Evolutionary conservation across 2,797 vertebrate genomes (phyloP).

Genomic region (Sebastes glaucus): DNA sequence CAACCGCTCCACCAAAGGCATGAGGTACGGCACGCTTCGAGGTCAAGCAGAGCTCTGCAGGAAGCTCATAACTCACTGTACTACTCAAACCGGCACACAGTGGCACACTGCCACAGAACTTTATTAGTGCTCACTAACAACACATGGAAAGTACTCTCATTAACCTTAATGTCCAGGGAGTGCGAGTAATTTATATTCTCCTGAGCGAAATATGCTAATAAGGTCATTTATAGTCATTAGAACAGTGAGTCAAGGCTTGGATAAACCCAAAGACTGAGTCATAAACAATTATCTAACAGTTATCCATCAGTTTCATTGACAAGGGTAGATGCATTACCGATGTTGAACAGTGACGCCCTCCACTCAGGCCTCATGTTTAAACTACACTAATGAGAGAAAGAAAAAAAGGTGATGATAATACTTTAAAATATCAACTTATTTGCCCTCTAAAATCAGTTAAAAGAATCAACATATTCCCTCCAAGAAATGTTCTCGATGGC

Average conservation of each 20-base stretch:
- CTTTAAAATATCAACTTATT: not conserved
- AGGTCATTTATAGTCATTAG: constrained; percentile 34
- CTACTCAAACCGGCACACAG: not conserved
- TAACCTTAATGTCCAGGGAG: constrained; percentile 21
- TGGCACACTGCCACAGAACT: not conserved
- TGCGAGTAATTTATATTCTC: constrained; percentile 15
- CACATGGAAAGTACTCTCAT: not conserved
- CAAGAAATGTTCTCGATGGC: not conserved
- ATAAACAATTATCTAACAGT: not conserved
- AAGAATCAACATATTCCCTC: not conserved
- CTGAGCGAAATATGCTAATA: constrained; percentile 38
- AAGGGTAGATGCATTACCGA: not conserved
- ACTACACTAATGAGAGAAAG: not conserved
- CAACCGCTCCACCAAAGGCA: constrained; percentile 83
- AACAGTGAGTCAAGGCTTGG: not conserved
- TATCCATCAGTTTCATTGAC: not conserved
- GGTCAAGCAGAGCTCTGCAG: constrained; percentile 9
- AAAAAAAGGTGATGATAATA: not conserved
- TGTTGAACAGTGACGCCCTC: not conserved
- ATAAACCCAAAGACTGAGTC: not conserved
- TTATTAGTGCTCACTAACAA: not conserved
- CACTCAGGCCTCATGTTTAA: not conserved
- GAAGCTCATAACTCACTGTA: not conserved
- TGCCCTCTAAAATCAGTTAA: not conserved
- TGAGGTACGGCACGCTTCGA: constrained; percentile 79